Evolutionary conservation across 2,888 invertebrate genomes (phyloP).

Genomic region (Euplexia lucipara): DNA sequence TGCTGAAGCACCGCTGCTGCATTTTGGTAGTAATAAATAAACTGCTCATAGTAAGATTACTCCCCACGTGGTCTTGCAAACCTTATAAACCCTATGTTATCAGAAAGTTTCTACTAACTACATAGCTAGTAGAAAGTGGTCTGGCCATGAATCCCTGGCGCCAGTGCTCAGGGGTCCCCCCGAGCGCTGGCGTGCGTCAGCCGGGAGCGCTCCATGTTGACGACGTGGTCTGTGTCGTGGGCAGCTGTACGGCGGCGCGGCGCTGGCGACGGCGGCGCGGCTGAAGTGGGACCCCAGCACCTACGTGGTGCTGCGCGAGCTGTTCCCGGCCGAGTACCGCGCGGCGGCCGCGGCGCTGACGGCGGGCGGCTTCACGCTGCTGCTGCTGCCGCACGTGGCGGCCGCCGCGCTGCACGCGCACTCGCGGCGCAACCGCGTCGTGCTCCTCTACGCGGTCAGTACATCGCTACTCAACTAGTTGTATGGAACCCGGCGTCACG

Average conservation of each 20-base stretch:
- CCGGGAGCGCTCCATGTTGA: too few species aligned
- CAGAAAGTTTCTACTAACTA: too few species aligned
- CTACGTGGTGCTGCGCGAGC: slow-evolving; percentile 76
- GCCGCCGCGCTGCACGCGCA: slow-evolving; percentile 53
- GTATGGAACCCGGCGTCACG: background rate
- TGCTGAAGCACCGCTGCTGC: too few species aligned
- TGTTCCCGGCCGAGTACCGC: slow-evolving; percentile 75
- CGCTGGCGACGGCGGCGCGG: slow-evolving; percentile 80
- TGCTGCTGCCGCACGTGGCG: slow-evolving; percentile 73
- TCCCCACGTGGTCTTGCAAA: too few species aligned
- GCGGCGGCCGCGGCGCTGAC: slow-evolving; percentile 63
- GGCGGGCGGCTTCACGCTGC: slow-evolving; percentile 67
- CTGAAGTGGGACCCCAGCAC: slow-evolving; percentile 85
- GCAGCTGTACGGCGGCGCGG: slow-evolving; percentile 78
- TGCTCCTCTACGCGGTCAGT: slow-evolving; percentile 65
- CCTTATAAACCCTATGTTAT: too few species aligned
- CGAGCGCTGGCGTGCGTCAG: too few species aligned
- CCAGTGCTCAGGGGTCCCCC: too few species aligned
- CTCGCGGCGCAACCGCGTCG: slow-evolving; percentile 29
- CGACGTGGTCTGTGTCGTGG: background rate
- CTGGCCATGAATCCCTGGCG: too few species aligned
- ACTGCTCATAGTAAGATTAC: too few species aligned
- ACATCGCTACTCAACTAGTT: background rate
- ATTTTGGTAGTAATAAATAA: too few species aligned
- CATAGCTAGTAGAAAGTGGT: too few species aligned